Evolutionary conservation across 2,797 vertebrate species (phyloP).

Genomic region (Propithecus perrieri): DNA sequence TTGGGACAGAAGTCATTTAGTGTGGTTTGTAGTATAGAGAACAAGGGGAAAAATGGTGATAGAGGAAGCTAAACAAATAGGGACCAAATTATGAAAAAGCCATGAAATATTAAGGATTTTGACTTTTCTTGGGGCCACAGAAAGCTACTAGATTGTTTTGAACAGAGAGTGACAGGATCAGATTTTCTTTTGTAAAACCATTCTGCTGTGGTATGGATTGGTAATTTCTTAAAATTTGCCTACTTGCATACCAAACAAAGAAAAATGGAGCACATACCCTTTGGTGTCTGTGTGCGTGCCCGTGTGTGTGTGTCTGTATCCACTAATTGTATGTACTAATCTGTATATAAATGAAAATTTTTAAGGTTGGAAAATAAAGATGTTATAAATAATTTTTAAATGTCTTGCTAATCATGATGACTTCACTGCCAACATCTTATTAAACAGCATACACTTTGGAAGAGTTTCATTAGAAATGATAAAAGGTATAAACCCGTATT

Average conservation of each 20-base stretch:
- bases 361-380: conserved; percentile 33
- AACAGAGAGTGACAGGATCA: not conserved
- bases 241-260: not conserved
- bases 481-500: not conserved
- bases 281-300: not conserved
- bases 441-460: not conserved
- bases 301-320: not conserved
- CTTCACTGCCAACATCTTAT: not conserved
- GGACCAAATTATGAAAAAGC: not conserved
- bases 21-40: not conserved
- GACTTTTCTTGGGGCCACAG: not conserved
- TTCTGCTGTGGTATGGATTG: not conserved
- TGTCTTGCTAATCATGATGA: not conserved
- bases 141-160: not conserved
- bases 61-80: not conserved
- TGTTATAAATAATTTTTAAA: not conserved
- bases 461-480: conserved; percentile 37
- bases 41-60: not conserved
- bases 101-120: conserved; percentile 1
- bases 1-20: not conserved
- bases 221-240: not conserved
- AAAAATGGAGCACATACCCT: not conserved
- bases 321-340: not conserved
- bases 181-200: conserved; percentile 19
- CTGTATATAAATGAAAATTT: not conserved